Conservation (phyloP, 2,797 vertebrate species). For the Tolypeutes matacus region DNA sequence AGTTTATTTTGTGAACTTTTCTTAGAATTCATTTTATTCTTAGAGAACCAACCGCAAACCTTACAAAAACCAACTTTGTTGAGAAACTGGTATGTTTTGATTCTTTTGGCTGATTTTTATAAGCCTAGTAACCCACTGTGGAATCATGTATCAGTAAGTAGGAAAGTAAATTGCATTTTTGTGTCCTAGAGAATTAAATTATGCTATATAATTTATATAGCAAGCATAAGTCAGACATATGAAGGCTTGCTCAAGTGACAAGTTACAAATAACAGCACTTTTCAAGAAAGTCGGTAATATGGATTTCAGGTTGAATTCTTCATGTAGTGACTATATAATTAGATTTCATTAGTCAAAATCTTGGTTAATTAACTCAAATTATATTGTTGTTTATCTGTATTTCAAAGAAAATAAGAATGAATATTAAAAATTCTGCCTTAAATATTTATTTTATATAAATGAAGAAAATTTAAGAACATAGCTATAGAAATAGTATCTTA, state of each 20-base stretch:
- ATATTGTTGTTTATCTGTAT: slow-evolving; percentile 24
- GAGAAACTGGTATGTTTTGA: slow-evolving; percentile 76
- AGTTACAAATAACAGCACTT: slow-evolving; percentile 73
- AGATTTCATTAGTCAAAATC: slow-evolving; percentile 65
- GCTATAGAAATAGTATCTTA: not conserved
- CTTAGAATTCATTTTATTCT: slow-evolving; percentile 53
- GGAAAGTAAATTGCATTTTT: slow-evolving; percentile 83
- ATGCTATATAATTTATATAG: slow-evolving; percentile 78
- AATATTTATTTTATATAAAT: slow-evolving; percentile 54
- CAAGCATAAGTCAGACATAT: slow-evolving; percentile 75
- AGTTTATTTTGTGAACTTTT: slow-evolving; percentile 55
- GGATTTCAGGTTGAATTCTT: slow-evolving; percentile 53
- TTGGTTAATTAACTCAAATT: slow-evolving; percentile 60
- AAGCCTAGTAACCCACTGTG: slow-evolving; percentile 72
- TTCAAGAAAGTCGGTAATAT: slow-evolving; percentile 28
- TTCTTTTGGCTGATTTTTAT: slow-evolving; percentile 76
- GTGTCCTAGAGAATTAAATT: slow-evolving; percentile 83
- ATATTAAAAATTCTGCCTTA: not conserved
- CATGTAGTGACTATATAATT: slow-evolving; percentile 22
- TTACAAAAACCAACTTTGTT: slow-evolving; percentile 72
- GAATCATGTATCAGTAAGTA: slow-evolving; percentile 81
- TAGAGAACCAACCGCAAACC: slow-evolving; percentile 66
- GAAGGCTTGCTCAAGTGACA: slow-evolving; percentile 72
- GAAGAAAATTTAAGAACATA: slow-evolving; percentile 33
- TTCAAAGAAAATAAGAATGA: slow-evolving; percentile 64